A percentile compares a stretch with the other conserved stretches of the same genome.
Conservation (phyloP, 2,797 vertebrate species). For the Momotus momota region DNA sequence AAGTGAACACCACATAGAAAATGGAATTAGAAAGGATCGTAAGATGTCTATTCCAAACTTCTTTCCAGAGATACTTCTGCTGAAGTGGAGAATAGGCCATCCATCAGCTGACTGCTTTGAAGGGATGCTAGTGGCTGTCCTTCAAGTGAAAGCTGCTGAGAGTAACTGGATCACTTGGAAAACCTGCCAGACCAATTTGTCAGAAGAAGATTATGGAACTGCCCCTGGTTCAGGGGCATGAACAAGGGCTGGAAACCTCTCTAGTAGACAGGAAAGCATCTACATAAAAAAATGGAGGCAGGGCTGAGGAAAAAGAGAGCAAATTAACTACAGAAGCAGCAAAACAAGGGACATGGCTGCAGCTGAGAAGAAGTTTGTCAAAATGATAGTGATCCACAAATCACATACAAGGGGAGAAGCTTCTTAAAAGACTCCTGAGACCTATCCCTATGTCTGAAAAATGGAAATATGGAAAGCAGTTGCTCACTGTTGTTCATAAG, state of each 20-base stretch:
- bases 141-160: not conserved
- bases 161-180: not conserved
- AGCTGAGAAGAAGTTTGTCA: not conserved
- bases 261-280: not conserved
- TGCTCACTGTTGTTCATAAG: not conserved
- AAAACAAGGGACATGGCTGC: not conserved
- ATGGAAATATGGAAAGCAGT: not conserved
- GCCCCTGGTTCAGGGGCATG: not conserved
- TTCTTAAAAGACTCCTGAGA: not conserved
- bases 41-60: not conserved
- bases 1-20: not conserved
- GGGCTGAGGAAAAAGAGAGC: not conserved
- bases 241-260: not conserved
- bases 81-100: not conserved
- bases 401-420: not conserved
- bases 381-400: not conserved
- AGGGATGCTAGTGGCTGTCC: rapidly evolving
- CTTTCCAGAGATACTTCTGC: not conserved
- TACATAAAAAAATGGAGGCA: not conserved
- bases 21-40: not conserved
- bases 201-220: not conserved
- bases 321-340: not conserved
- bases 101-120: not conserved
- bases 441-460: not conserved
- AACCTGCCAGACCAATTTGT: not conserved